Percentiles rank a stretch among this genome's conserved stretches.
Conservation (phyloP, 2,113 vertebrate genomes). For the Bos indicus region DNA sequence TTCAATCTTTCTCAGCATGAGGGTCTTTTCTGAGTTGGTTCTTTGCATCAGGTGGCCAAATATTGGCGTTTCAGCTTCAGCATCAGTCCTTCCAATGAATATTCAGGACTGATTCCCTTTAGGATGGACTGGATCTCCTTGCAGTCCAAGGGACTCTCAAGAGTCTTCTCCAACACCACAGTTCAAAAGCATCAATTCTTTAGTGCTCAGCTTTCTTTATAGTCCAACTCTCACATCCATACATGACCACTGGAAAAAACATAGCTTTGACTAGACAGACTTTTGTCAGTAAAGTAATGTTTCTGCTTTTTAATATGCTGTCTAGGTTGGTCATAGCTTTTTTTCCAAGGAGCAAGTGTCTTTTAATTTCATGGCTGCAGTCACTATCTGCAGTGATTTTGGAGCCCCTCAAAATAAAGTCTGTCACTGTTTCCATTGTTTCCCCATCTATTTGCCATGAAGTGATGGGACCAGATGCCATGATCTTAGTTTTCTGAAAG, state of each 20-base stretch:
- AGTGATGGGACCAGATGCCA: background rate
- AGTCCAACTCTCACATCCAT: background rate
- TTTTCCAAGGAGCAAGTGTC: background rate
- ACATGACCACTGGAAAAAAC: background rate
- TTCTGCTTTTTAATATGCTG: background rate
- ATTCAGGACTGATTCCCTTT: background rate
- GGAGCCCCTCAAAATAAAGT: background rate
- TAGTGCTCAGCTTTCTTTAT: background rate
- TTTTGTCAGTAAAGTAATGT: background rate
- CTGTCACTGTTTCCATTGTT: background rate
- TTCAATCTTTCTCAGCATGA: background rate
- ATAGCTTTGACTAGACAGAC: background rate
- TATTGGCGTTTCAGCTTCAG: background rate
- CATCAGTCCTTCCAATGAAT: background rate
- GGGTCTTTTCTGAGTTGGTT: background rate
- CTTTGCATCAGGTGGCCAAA: background rate
- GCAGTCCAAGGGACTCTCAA: background rate
- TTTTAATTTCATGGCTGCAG: background rate
- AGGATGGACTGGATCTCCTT: background rate
- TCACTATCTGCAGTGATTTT: background rate
- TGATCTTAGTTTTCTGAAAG: background rate
- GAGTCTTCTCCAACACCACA: background rate
- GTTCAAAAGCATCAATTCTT: background rate
- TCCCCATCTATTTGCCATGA: background rate
- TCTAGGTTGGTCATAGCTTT: background rate